Evolutionary conservation across 2,797 vertebrate genomes (phyloP), one percentile per base, ranked within the genome.

Genomic region (Gobionotothen gibberifrons): DNA sequence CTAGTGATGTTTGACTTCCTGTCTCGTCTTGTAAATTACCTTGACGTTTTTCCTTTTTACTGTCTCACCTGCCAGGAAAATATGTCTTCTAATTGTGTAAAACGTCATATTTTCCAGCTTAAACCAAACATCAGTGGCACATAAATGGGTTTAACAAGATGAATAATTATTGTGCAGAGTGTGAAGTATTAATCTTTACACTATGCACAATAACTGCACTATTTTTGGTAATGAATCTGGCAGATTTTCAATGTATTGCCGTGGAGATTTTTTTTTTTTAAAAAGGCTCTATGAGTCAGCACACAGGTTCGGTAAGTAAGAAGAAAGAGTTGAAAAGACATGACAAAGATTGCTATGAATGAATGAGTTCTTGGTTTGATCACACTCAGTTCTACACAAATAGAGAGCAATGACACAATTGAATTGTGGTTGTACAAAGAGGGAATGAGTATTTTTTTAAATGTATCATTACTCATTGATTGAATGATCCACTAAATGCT

Each of bases 251-350:
- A 32, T 55, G 43, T n/a, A 46, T 62, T 15, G 6, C 3, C 3
- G 32, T 55, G 59, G 47, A 5, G 73, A 49, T 72, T 66, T 42
- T 44, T 42, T 42, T 44, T 42, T 60, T 64, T 65, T 56, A 71
- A 54, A 29, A 71, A 51, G 26, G 26, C 26, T 26, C 4, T 26
- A 26, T 75, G 82, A 81, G 72, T 84, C 78, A 72, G 59, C 58
- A 47, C 74, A 46, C 63, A 3, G 63, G 58, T 70, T 72, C 71
- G 44, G 47, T 52, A 69, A 81, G 60, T 78, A 55, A 65, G 74
- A 19, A 26, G 68, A 39, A 16, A 81, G 63, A 72, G 39, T 9
- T 60, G 59, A 48, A 63, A 60, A 57, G 70, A 71, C 54, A 60
- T 56, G 71, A 61, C 71, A 60, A 65, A 78, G 57, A 44, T 59